Conservation (phyloP, 2,888 invertebrate species). For the Drosophila nr. fundita region DNA sequence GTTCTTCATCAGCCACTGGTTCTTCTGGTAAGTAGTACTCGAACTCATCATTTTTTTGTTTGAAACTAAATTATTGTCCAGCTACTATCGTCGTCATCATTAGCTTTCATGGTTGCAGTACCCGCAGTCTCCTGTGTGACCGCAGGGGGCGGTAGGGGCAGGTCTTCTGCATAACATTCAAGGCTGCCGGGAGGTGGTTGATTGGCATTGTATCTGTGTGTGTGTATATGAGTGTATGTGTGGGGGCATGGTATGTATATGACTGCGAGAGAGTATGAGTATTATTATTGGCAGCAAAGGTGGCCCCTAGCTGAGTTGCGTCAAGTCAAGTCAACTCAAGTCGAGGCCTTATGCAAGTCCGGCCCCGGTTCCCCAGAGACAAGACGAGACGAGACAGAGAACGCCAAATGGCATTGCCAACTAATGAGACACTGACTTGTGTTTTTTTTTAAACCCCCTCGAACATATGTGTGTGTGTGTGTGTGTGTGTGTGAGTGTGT, state of each 20-base stretch:
- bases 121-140: constrained; percentile 28
- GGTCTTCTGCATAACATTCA: constrained; percentile 32
- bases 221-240: constrained; percentile 3
- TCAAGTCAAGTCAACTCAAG: constrained; percentile 67
- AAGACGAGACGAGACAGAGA: constrained; percentile 19
- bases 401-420: constrained; percentile 71
- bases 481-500: not conserved
- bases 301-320: constrained; percentile 65
- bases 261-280: constrained; percentile 34
- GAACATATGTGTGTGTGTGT: not conserved
- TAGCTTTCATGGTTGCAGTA: constrained; percentile 24
- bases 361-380: constrained; percentile 30
- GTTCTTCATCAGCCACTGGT: constrained; percentile 90
- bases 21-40: constrained; percentile 86
- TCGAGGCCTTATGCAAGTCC: constrained; percentile 70
- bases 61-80: constrained; percentile 2
- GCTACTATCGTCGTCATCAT: constrained; percentile 5
- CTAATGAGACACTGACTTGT: constrained; percentile 65
- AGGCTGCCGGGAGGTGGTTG: constrained; percentile 41
- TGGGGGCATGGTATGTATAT: constrained; percentile 15
- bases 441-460: not conserved
- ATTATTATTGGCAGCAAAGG: constrained; percentile 76
- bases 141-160: constrained; percentile 3
- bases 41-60: not conserved
- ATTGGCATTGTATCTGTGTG: constrained; percentile 57